phyloP scores from a whole-genome alignment of 2,797 vertebrate species.

The Tragopan temminckii region DNA sequence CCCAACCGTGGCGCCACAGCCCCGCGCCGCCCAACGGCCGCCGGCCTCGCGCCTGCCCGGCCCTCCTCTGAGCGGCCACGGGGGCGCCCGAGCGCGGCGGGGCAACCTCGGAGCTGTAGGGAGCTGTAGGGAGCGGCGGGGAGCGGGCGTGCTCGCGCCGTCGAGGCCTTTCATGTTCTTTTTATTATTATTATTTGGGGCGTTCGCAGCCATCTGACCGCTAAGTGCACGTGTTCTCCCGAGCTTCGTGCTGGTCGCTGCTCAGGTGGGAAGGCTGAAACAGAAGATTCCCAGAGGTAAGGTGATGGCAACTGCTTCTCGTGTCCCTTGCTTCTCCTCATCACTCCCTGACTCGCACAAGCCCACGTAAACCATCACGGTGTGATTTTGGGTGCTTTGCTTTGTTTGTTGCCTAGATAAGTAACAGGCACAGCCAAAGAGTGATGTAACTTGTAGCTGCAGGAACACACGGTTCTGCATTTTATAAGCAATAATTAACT shows the following conservation, averaged over 20 bases:
- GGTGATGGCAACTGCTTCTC: not conserved
- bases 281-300: not conserved
- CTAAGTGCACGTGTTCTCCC: no score
- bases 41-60: not conserved
- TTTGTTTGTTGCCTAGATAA: constrained; percentile 10
- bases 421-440: constrained; percentile 17
- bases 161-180: fast-evolving
- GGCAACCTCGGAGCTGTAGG: fast-evolving
- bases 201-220: fast-evolving
- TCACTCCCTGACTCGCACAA: not conserved
- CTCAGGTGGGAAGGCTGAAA: not conserved
- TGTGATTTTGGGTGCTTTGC: not conserved
- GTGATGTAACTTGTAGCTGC: constrained; percentile 28
- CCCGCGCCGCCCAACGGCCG: no score
- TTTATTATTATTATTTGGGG: fast-evolving
- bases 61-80: no score
- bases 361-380: not conserved
- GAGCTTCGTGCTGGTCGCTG: not conserved
- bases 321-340: not conserved
- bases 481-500: constrained; percentile 60
- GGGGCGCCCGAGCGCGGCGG: fast-evolving
- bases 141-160: fast-evolving
- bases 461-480: constrained; percentile 46
- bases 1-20: no score
- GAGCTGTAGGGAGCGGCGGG: fast-evolving